phyloP scores from a whole-genome alignment of 1,140 invertebrate genomes.

The Drosophila albomicans region DNA sequence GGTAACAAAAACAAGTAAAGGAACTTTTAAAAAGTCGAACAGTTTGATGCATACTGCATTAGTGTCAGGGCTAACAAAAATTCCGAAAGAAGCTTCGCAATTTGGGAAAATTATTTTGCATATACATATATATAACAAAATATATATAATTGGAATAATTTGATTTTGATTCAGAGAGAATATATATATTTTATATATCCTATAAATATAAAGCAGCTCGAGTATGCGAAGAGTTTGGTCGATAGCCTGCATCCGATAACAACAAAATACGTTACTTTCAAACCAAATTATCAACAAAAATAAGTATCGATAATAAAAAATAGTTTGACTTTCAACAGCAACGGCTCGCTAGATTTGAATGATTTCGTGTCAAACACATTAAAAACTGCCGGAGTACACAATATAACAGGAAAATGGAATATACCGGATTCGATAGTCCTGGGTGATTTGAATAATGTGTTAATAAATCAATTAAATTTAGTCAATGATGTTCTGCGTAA shows the following conservation, averaged over 20 bases:
- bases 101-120: too few relatives aligned
- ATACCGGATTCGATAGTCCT: conserved; percentile 44
- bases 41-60: too few relatives aligned
- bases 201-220: too few relatives aligned
- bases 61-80: too few relatives aligned
- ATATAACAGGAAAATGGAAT: conserved; percentile 66
- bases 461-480: conserved; percentile 84
- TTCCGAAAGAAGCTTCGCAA: too few relatives aligned
- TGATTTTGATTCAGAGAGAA: too few relatives aligned
- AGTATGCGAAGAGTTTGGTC: neutral
- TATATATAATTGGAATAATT: too few relatives aligned
- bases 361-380: conserved; percentile 72
- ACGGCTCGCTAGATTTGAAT: conserved; percentile 67
- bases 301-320: neutral
- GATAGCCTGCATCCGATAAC: neutral
- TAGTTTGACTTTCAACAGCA: conserved; percentile 28
- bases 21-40: too few relatives aligned
- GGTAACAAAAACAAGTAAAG: too few relatives aligned
- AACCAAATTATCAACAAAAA: neutral
- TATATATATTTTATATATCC: too few relatives aligned
- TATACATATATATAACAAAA: too few relatives aligned
- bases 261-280: conserved; percentile 5
- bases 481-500: conserved; percentile 80
- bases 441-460: conserved; percentile 64
- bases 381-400: conserved; percentile 65